Conservation (phyloP, 2,113 vertebrate species). For the Empidonax alnorum region DNA sequence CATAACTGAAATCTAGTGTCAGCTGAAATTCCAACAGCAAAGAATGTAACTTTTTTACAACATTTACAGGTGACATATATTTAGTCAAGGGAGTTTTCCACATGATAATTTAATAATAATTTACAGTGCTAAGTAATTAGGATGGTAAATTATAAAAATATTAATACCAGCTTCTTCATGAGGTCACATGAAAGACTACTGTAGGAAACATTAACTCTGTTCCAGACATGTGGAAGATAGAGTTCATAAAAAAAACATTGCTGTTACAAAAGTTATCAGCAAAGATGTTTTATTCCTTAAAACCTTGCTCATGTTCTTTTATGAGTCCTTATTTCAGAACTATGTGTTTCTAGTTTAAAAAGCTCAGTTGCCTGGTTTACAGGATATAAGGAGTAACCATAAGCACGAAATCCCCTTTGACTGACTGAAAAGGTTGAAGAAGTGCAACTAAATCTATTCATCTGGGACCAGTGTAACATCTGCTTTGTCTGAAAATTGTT, state of each 20-base stretch:
- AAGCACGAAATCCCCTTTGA: not conserved
- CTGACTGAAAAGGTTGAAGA: not conserved
- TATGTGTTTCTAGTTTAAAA: not conserved
- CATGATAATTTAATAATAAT: not conserved
- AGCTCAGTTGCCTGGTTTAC: not conserved
- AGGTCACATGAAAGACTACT: not conserved
- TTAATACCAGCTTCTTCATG: not conserved
- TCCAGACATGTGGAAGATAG: not conserved
- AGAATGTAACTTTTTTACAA: not conserved
- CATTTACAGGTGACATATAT: not conserved
- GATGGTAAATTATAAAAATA: not conserved
- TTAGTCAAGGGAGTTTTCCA: not conserved
- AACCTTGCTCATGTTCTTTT: not conserved
- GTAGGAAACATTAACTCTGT: not conserved
- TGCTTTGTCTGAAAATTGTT: constrained; percentile 6
- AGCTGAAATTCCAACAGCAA: not conserved
- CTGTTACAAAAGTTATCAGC: not conserved
- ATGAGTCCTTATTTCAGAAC: not conserved
- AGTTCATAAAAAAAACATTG: not conserved
- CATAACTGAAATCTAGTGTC: not conserved
- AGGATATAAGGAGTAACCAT: not conserved
- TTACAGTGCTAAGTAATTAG: not conserved
- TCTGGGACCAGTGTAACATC: not conserved
- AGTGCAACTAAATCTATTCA: not conserved
- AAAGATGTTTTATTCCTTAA: not conserved